Evolutionary conservation across 2,797 vertebrate genomes (phyloP), one percentile per base, ranked within the genome.

Genomic region (Huso huso): DNA sequence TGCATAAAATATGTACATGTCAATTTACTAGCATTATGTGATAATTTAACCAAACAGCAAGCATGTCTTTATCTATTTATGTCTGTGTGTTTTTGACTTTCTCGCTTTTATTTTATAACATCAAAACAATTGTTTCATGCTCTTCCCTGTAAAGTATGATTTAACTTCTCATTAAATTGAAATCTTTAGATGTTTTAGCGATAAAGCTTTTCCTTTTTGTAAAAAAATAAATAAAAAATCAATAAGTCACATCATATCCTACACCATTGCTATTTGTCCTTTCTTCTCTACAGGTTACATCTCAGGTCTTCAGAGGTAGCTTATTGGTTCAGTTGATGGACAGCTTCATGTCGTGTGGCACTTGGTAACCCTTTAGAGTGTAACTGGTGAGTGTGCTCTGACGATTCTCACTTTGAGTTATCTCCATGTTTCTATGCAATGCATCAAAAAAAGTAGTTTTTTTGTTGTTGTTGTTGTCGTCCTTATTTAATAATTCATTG

Each of bases 401-500:
- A 71, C 72, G 78, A 72, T 75, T 72, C 81, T 72, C 80, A 11
- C 69, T 79, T 76, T 59, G 63, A 81, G 71, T 76, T 84, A 82
- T 82, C 84, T 73, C 75, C 15, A 72, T 77, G 69, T 69, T 70
- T 77, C 77, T 82, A 8, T 77, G 72, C 73, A 82, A 82, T 84
- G 80, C 85, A 86, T 82, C 76, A 81, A 76, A 87, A 82, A 81
- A 87, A 86, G 80, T 84, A 79, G 82, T 82, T 82, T 83, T 86
- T 86, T 37, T 5, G 15, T 37, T 37, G 18, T 18, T 18, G 18
- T 18, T 83, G 83, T 86, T 90, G 83, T 87, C 86, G 80, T 77
- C 74, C 70, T 67, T 76, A 85, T 86, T 91, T 88, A 90, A 90
- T 90, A 88, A 90, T 90, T 88, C 78, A 91, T 87, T 76, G 80